Conservation (phyloP, 2,888 invertebrate genomes). For the Dichetophora obliterata region DNA sequence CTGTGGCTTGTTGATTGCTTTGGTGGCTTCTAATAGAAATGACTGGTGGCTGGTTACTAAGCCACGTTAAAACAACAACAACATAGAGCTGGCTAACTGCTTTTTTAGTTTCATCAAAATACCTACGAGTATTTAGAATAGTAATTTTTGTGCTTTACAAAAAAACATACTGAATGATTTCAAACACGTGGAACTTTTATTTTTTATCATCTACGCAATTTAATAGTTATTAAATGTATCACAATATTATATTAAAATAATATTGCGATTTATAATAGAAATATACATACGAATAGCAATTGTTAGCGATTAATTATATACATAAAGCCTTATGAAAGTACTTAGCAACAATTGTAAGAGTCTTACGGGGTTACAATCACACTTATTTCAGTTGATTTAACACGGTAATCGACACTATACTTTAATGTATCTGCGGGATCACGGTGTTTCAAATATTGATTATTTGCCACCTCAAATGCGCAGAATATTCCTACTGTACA, state of each 20-base stretch:
- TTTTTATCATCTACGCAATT: background rate
- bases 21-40: too few species aligned
- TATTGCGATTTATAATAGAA: too few species aligned
- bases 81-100: background rate
- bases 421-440: slow-evolving; percentile 68
- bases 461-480: slow-evolving; percentile 68
- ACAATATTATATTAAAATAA: too few species aligned
- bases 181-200: background rate
- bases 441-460: slow-evolving; percentile 64
- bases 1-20: too few species aligned
- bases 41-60: background rate
- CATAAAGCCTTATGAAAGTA: background rate
- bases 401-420: slow-evolving; percentile 67
- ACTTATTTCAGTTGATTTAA: slow-evolving; percentile 64
- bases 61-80: background rate
- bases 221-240: too few species aligned
- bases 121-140: too few species aligned
- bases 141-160: background rate
- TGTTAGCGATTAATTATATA: background rate
- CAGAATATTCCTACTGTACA: slow-evolving; percentile 56
- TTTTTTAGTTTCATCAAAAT: background rate
- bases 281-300: too few species aligned
- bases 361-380: slow-evolving; percentile 69
- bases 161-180: background rate
- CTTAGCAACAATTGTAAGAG: slow-evolving; percentile 57